Evolutionary conservation across 1,140 invertebrate genomes (phyloP).

Genomic region (Drosophila sulfurigaster): DNA sequence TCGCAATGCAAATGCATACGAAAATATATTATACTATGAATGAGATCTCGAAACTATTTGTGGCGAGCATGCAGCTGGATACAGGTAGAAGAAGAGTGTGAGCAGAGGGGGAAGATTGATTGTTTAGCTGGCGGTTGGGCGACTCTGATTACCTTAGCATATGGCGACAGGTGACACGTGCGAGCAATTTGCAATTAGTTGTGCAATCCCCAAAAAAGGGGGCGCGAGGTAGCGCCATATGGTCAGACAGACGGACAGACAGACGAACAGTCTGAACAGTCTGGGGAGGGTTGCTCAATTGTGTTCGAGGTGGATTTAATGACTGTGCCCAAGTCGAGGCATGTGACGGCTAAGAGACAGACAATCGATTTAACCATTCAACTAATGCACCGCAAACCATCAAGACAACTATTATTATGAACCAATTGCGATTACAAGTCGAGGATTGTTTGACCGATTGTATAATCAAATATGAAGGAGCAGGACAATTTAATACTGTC

Average conservation of each 20-base stretch:
- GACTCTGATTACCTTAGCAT: constrained; percentile 14
- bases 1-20: constrained; percentile 5
- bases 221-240: constrained; percentile 8
- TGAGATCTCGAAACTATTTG: constrained; percentile 1
- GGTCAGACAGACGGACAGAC: not conserved
- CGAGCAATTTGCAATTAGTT: constrained; percentile 17
- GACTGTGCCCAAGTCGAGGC: not conserved
- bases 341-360: constrained; percentile 3
- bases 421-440: constrained; percentile 20
- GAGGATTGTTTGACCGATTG: not conserved
- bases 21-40: not conserved
- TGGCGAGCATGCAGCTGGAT: not conserved
- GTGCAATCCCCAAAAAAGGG: constrained; percentile 13
- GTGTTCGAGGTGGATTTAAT: not conserved
- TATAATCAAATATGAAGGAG: constrained; percentile 12
- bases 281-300: too few species aligned
- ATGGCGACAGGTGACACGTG: constrained; percentile 17
- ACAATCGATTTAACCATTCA: constrained; percentile 13
- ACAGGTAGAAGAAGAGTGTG: too few species aligned
- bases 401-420: constrained; percentile 7
- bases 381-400: not conserved
- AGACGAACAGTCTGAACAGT: too few species aligned
- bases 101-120: too few species aligned
- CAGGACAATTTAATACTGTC: constrained; percentile 1
- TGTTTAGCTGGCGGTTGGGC: not conserved